Percentiles rank a stretch among this genome's conserved stretches.
These are phyloP conservation scores for Anthophora plumipes DNA, from an alignment of 2,888 invertebrate genomes.

Conservation along the genomic window DNA sequence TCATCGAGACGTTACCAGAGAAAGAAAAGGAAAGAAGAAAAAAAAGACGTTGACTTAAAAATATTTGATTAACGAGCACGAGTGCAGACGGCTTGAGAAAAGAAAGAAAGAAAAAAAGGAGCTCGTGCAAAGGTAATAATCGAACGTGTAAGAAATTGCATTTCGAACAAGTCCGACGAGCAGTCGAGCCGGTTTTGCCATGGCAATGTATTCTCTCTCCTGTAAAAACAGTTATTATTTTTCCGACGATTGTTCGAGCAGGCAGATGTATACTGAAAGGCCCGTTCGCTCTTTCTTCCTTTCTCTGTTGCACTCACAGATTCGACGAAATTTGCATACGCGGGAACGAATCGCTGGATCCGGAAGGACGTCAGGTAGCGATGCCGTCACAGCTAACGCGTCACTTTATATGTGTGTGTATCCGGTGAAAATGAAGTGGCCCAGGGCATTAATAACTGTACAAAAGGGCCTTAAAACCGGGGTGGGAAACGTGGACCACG, in stretches of 20 bases:
- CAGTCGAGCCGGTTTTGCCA: constrained; percentile 60
- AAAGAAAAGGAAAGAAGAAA: too few species aligned
- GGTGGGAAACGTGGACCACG: constrained; percentile 71
- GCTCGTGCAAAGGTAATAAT: constrained; percentile 3
- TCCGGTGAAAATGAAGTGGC: constrained; percentile 82
- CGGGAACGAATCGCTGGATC: constrained; percentile 80
- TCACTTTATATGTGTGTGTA: constrained; percentile 61
- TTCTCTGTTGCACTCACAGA: constrained; percentile 53
- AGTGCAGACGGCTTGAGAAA: neutral
- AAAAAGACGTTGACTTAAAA: too few species aligned
- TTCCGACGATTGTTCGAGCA: constrained; percentile 77
- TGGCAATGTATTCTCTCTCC: constrained; percentile 76
- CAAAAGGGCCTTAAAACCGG: constrained; percentile 76
- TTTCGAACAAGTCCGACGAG: constrained; percentile 17
- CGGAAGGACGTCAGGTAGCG: constrained; percentile 79
- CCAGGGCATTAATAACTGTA: constrained; percentile 82
- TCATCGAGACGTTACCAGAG: too few species aligned
- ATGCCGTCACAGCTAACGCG: constrained; percentile 56
- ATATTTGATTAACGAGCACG: too few species aligned
- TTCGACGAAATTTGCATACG: constrained; percentile 79
- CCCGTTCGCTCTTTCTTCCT: constrained; percentile 41
- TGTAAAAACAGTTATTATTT: constrained; percentile 83
- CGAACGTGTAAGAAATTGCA: constrained; percentile 28
- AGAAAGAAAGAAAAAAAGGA: too few species aligned
- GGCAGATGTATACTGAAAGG: constrained; percentile 80